These are phyloP conservation scores for Calameuta pallipes DNA, from an alignment of 2,888 invertebrate species.

Conservation along the genomic window DNA sequence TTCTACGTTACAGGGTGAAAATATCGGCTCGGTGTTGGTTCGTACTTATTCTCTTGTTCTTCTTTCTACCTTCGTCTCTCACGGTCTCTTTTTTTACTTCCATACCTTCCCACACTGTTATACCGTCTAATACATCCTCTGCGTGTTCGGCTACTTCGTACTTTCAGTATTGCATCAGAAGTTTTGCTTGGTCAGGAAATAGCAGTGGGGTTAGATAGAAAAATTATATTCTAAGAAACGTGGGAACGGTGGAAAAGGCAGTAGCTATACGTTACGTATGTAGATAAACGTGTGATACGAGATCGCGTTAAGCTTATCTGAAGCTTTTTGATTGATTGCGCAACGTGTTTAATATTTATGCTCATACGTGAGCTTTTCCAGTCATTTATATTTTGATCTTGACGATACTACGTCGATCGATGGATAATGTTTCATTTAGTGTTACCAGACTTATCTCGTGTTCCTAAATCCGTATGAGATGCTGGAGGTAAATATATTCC, in stretches of 20 bases:
- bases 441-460: background rate
- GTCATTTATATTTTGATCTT: background rate
- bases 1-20: conserved; percentile 39
- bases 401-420: background rate
- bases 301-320: conserved; percentile 27
- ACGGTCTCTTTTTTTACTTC: conserved; percentile 5
- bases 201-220: background rate
- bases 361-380: conserved; percentile 1
- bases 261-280: background rate
- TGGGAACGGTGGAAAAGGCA: background rate
- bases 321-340: conserved; percentile 34
- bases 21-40: conserved; percentile 27
- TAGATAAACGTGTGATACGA: background rate
- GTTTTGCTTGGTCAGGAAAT: background rate
- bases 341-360: conserved; percentile 25
- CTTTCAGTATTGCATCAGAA: background rate
- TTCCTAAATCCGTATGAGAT: background rate
- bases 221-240: background rate
- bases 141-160: background rate
- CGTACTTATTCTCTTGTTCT: conserved; percentile 10
- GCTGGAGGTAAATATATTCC: background rate
- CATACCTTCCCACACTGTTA: conserved; percentile 17
- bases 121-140: background rate
- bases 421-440: background rate
- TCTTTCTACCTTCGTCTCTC: conserved; percentile 13